Conservation (phyloP, 2,113 vertebrate genomes). For the Xerus inauris region DNA sequence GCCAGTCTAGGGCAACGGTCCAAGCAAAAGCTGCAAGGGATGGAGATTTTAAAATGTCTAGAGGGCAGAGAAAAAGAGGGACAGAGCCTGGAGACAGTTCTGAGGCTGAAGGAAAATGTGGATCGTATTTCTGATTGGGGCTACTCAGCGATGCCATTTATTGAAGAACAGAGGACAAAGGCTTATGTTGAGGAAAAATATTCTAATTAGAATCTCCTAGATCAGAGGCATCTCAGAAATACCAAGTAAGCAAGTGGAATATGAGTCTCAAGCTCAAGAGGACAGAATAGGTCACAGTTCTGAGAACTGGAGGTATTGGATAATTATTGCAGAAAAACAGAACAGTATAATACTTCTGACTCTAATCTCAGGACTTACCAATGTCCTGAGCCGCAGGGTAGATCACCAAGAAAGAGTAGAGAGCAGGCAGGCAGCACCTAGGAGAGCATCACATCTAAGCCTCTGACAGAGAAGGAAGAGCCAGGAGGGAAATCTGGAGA, state of each 20-base stretch:
- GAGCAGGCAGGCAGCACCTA: no score
- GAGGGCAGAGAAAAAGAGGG: background rate
- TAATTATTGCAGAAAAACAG: background rate
- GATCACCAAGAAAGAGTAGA: background rate
- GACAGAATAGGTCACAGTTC: background rate
- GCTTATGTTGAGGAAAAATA: background rate
- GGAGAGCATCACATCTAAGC: background rate
- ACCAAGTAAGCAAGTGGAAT: background rate
- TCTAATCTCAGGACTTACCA: no score
- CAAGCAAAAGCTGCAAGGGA: background rate
- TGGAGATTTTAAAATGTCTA: background rate
- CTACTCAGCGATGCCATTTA: background rate
- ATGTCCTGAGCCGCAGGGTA: background rate
- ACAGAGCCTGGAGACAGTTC: background rate
- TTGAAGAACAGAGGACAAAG: background rate
- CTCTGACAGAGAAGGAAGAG: background rate
- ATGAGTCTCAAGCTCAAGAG: background rate
- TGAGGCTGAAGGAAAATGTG: background rate
- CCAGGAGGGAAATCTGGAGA: background rate
- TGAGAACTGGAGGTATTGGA: background rate
- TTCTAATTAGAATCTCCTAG: background rate
- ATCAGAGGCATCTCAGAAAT: background rate
- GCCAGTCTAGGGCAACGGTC: background rate
- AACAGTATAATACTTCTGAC: no score
- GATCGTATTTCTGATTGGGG: background rate